Base-by-base conservation (phyloP, 2,113 vertebrate genomes). In the Paraplagusia blochii region DNA sequence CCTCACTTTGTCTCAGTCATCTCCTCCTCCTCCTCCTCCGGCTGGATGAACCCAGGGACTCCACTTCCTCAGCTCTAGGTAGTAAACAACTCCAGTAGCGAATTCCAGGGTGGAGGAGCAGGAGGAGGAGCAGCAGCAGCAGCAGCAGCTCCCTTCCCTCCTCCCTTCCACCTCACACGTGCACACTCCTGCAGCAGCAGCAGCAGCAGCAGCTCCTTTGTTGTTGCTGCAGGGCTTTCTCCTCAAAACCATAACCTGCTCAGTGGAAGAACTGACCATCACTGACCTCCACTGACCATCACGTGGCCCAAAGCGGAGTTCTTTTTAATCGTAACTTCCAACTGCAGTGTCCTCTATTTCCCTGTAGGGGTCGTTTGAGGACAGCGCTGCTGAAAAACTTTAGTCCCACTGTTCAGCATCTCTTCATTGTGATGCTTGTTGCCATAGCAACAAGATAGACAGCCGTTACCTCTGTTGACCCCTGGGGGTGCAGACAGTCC, bases 41-140 rank as follows among this genome's bases (percentile, higher is more conserved):
- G 33, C 50, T 1, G 11, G 36, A 56, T 86, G 85, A 88, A 88
- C 84, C 68, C 84, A 55, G 72, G 70, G 66, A 87, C 86, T 86
- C 72, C 22, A 4, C 6, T 29, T 29, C 22, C 22, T 6, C 22
- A 29, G 22, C 22, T 29, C 22, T 6, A 29, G 22, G 22, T 29
- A 4, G 22, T 29, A 29, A 29, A 29, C 22, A 29, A 29, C 22
- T 29, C 22, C 22, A 29, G 22, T 29, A 29, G 3, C 2, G 11
- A 6, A 1, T 13, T 11, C 9, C 11, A 38, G 36, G 11, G 36
- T 38, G 36, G 9, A 38, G 11, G 2, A 4, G 3, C 3, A 38
- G 36, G 9, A 36, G 10, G 7, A 36, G 35, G 7, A 36, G 10
- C 35, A 8, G 35, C 10, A 36, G 10, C 35, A 36, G 35, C 35